Evolutionary conservation across 2,888 invertebrate species (phyloP).

Genomic region (Adela reaumurella): DNA sequence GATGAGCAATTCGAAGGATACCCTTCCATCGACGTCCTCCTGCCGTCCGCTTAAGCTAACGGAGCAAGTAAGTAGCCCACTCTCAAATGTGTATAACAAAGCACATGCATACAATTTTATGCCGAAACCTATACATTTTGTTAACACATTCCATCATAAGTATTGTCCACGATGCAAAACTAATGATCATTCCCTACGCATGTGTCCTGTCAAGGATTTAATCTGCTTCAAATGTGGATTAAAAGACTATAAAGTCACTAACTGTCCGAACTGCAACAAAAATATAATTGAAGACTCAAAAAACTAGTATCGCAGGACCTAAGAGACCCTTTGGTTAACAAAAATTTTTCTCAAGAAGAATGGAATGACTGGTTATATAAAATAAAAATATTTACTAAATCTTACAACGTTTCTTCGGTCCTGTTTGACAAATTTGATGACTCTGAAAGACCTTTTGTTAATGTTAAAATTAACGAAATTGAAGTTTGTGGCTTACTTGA

Average conservation of each 20-base stretch:
- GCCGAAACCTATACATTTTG: no score
- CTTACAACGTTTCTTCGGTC: neutral
- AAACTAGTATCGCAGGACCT: neutral
- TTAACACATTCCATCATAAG: no score
- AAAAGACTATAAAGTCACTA: neutral
- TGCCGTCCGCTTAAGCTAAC: no score
- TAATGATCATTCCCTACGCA: neutral
- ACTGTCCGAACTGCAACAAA: conserved; percentile 1
- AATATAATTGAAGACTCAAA: neutral
- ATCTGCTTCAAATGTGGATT: no score
- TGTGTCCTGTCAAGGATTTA: no score
- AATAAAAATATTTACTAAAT: neutral
- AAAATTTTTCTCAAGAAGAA: neutral
- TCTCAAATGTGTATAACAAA: no score
- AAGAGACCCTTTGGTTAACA: no score
- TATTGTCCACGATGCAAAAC: neutral
- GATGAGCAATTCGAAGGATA: no score
- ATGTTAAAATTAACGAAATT: neutral
- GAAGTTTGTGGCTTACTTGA: neutral
- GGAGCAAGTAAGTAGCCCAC: no score
- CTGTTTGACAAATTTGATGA: neutral
- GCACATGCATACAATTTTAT: no score
- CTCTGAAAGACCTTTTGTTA: neutral
- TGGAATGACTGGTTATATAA: neutral
- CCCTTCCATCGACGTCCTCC: no score